These are phyloP conservation scores for Morelia viridis DNA, from an alignment of 2,797 vertebrate genomes.

Conservation along the genomic window DNA sequence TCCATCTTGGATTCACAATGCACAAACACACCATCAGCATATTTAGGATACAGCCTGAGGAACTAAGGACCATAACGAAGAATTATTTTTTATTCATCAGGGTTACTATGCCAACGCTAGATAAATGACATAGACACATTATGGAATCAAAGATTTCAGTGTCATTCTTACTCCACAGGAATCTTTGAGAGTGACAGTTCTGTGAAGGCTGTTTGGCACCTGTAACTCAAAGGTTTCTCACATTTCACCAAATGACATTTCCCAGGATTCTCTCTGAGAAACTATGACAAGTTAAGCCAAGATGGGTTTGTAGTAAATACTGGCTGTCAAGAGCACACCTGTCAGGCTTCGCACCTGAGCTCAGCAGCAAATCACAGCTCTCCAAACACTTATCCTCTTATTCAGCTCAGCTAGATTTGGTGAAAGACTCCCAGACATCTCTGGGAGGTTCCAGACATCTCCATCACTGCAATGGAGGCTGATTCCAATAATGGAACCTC, in stretches of 20 bases:
- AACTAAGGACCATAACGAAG: neutral
- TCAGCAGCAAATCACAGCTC: neutral
- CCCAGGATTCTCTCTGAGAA: neutral
- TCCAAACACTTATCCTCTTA: neutral
- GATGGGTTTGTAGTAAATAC: neutral
- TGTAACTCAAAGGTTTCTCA: neutral
- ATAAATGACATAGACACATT: neutral
- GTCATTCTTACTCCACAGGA: neutral
- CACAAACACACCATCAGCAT: constrained; percentile 10
- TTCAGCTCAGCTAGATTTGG: neutral
- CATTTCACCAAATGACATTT: neutral
- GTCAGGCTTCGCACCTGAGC: neutral
- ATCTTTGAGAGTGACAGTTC: neutral
- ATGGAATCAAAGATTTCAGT: neutral
- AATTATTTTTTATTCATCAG: neutral
- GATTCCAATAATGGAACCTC: neutral
- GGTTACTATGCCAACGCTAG: neutral
- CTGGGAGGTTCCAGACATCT: neutral
- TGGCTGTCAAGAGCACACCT: neutral
- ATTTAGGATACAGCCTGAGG: constrained; percentile 20
- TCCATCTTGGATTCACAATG: rapidly evolving
- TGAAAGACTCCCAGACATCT: neutral
- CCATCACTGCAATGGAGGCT: neutral
- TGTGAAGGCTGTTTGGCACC: neutral
- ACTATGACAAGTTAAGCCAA: neutral